These are phyloP conservation scores for Parelbella ahira DNA, from an alignment of 2,888 invertebrate genomes.

Conservation along the genomic window DNA sequence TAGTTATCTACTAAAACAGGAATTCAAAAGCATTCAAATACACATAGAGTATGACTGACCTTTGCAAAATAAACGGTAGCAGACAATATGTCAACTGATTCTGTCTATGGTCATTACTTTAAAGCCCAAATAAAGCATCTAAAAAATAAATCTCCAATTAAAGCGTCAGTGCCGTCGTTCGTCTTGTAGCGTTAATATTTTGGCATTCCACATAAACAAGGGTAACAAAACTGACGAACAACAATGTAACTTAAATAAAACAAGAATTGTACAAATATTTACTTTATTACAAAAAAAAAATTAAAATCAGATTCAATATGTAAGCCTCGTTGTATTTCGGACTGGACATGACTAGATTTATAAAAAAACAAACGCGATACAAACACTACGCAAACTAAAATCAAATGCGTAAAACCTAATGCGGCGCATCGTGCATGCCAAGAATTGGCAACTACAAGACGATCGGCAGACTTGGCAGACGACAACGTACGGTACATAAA, in stretches of 20 bases:
- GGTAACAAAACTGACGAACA: constrained; percentile 29
- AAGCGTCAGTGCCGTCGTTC: constrained; percentile 62
- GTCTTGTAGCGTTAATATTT: constrained; percentile 58
- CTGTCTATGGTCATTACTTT: constrained; percentile 32
- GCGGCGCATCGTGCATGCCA: constrained; percentile 48
- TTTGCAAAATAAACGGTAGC: constrained; percentile 30
- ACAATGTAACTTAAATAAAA: constrained; percentile 60
- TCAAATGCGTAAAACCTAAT: constrained; percentile 35
- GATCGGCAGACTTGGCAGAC: constrained; percentile 60
- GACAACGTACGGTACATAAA: constrained; percentile 63
- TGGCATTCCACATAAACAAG: constrained; percentile 27
- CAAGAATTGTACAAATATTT: constrained; percentile 54
- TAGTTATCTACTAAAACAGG: constrained; percentile 11
- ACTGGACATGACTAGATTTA: constrained; percentile 73
- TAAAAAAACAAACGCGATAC: constrained; percentile 40
- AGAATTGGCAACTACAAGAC: constrained; percentile 74
- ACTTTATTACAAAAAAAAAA: constrained; percentile 58
- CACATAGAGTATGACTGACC: constrained; percentile 41
- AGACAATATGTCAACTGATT: constrained; percentile 32
- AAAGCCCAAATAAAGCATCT: constrained; percentile 62
- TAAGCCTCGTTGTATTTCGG: constrained; percentile 27
- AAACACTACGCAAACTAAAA: constrained; percentile 39
- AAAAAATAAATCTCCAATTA: constrained; percentile 45
- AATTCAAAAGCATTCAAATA: constrained; percentile 16
- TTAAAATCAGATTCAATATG: constrained; percentile 38